Conservation (phyloP, 2,113 vertebrate species). For the Hippopotamus amphibius region DNA sequence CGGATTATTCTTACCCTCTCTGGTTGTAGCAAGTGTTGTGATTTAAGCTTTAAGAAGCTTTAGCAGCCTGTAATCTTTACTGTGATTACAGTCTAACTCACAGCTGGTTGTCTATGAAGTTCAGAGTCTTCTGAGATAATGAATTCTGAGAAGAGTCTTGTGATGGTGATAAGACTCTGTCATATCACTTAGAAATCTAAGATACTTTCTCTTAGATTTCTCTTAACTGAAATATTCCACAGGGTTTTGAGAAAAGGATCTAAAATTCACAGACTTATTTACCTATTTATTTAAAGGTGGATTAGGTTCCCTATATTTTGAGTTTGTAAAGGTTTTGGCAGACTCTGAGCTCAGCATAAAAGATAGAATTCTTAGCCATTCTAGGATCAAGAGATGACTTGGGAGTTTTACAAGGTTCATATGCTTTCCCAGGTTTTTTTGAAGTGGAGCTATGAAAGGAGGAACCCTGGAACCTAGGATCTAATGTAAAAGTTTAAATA, state of each 20-base stretch:
- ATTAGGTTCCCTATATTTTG: not conserved
- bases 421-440: not conserved
- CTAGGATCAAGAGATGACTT: not conserved
- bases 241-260: not conserved
- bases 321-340: not conserved
- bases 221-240: not conserved
- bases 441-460: not conserved
- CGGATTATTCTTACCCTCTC: slow-evolving; percentile 14
- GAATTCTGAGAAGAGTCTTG: not conserved
- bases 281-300: not conserved
- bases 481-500: slow-evolving; percentile 50
- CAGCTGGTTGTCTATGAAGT: slow-evolving; percentile 42
- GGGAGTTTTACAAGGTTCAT: not conserved
- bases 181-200: not conserved
- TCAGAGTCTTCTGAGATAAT: not conserved
- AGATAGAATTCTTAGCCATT: not conserved
- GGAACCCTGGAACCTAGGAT: not conserved
- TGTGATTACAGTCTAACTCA: slow-evolving; percentile 38
- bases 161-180: not conserved
- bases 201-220: not conserved
- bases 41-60: slow-evolving; percentile 53
- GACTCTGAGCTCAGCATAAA: not conserved
- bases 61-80: slow-evolving; percentile 16
- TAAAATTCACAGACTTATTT: slow-evolving; percentile 9
- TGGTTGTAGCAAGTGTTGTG: slow-evolving; percentile 14